Base-by-base conservation (phyloP, 2,113 vertebrate species). In the Anser brachyrhynchus region DNA sequence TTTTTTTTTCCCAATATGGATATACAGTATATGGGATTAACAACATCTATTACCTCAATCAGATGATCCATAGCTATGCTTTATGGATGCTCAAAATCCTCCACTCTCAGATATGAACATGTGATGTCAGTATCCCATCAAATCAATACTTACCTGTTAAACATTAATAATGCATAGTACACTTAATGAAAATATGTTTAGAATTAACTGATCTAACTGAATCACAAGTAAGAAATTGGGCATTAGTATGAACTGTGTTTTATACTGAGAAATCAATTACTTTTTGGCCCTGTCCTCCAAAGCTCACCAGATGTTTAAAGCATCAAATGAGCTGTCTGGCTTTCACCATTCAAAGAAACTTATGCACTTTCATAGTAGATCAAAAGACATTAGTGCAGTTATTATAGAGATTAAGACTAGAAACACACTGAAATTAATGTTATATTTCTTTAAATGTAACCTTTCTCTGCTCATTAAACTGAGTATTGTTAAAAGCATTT, bases 371-470 rank as follows among this genome's bases (percentile, higher is more conserved):
- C 93, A 96, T 28, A 65, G 77, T 84, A 96, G 59, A 92, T 91
- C 86, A 95, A 97, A 94, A 92, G 37, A 39, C 77, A 93, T 90
- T 93, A 88, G 28, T 88, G 28, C 19, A 90, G 91, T 97, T 96
- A 92, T 96, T 95, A 81, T 26, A 95, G 62, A 81, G 41, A 94
- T 87, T 97, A 92, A 96, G 90, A 83, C 54, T 70, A 84, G 41
- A 95, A 86, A 77, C 46, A 92, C 10, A 54, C 65, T 39, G 61
- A 92, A 95, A 93, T 59, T 26, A 78, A 72, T 58, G 39, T 26
- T 94, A 87, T 49, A 62, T 87, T 95, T 91, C 77, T 92, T 97
- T 95, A 97, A 96, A 92, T 86, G 59, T 70, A 96, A 95, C 89
- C 57, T 51, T 95, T 94, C 78, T 93, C n/a, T 95, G 62, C 75